Percentiles rank a stretch among this genome's conserved stretches.
phyloP scores from a whole-genome alignment of 2,113 vertebrate genomes.

The Neotoma lepida region DNA sequence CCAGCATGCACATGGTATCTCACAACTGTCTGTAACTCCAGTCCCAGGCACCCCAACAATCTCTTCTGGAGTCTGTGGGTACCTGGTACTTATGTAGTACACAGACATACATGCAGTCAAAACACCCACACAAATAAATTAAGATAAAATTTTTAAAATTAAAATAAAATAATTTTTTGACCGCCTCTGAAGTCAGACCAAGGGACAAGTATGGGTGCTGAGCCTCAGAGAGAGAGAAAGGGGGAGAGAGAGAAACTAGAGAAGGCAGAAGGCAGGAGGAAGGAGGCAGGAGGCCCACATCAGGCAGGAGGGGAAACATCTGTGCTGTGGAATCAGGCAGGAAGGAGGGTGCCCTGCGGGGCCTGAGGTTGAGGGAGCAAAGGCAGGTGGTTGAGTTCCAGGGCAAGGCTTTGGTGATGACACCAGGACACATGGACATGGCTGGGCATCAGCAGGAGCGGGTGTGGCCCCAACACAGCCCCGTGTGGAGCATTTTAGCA shows the following conservation, averaged over 20 bases:
- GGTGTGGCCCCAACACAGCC: background rate
- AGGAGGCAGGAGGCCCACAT: background rate
- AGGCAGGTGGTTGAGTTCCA: background rate
- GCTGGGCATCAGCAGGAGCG: background rate
- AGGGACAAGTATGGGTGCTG: background rate
- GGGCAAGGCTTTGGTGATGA: background rate
- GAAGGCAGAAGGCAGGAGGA: fast-evolving
- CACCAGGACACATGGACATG: background rate
- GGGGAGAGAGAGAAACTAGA: background rate
- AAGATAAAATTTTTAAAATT: background rate
- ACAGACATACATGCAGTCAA: background rate
- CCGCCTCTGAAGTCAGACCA: background rate
- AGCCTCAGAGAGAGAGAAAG: background rate
- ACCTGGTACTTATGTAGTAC: background rate
- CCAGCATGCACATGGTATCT: background rate
- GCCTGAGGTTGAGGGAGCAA: background rate
- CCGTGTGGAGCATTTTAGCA: background rate
- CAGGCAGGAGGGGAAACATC: background rate
- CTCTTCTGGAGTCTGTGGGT: background rate
- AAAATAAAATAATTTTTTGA: background rate
- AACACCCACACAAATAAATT: background rate
- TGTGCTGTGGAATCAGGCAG: too few species aligned
- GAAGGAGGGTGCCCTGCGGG: background rate
- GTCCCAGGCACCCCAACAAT: background rate
- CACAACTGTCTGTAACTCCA: background rate